A percentile compares a stretch with the other conserved stretches of the same genome.
phyloP scores from a whole-genome alignment of 2,797 vertebrate genomes.

The Rhyacichthys aspro region DNA sequence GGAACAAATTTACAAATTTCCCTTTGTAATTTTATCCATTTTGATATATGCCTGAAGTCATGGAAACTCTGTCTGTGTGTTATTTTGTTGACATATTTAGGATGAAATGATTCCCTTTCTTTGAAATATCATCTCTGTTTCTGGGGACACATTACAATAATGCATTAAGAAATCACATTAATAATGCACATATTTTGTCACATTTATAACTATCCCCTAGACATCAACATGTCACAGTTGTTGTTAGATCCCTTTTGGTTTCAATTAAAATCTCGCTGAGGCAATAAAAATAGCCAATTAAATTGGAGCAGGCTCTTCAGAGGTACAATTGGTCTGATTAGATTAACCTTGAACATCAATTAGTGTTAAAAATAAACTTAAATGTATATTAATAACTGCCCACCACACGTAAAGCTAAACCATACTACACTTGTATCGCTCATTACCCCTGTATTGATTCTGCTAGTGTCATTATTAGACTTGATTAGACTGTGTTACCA shows the following conservation, averaged over 20 bases:
- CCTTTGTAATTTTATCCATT: constrained; percentile 43
- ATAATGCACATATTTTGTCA: constrained; percentile 86
- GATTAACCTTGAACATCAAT: constrained; percentile 88
- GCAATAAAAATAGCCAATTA: constrained; percentile 90
- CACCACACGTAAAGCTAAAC: constrained; percentile 54
- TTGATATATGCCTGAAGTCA: constrained; percentile 63
- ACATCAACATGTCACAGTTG: constrained; percentile 86
- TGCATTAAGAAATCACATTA: constrained; percentile 82
- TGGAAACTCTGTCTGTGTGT: constrained; percentile 47
- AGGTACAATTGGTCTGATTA: constrained; percentile 85
- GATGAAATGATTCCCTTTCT: constrained; percentile 54
- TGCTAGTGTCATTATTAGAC: constrained; percentile 46
- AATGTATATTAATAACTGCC: constrained; percentile 78
- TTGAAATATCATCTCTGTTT: constrained; percentile 66
- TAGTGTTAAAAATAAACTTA: constrained; percentile 82
- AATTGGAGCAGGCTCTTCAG: constrained; percentile 86
- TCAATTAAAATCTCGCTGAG: constrained; percentile 86
- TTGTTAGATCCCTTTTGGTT: constrained; percentile 87
- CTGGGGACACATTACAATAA: constrained; percentile 74
- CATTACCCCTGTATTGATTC: constrained; percentile 47
- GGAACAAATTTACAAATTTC: constrained; percentile 35
- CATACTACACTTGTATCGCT: constrained; percentile 23
- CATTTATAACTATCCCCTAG: constrained; percentile 86
- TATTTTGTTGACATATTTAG: constrained; percentile 71
- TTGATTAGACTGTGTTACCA: constrained; percentile 57